Base-by-base conservation (phyloP, 2,113 vertebrate species). In the Pangasianodon gigas region DNA sequence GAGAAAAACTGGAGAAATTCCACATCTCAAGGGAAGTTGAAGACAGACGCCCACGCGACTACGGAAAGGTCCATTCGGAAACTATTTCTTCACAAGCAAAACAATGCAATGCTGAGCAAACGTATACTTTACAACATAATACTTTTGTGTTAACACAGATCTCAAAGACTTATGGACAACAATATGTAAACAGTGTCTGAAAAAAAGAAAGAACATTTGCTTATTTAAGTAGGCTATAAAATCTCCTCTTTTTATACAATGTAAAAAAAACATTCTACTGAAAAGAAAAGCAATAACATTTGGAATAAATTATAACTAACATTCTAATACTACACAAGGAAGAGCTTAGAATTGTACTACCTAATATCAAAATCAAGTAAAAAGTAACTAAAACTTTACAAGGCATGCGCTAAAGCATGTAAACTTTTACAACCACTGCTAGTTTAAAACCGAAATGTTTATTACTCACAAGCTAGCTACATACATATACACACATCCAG, bases 231-330 rank as follows among this genome's bases (percentile, higher is more conserved):
- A 83, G 16, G 51, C 32, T 90, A 91, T 81, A 62, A 90, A 52
- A 58, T 67, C 52, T 88, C 71, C 71, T 89, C 82, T 89, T 90
- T 88, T 88, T 89, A 52, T 48, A 93, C 90, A 91, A 93, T 88
- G 91, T 88, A 92, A 89, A 58, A 58, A 91, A 62, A 62, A 91
- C 92, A 96, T 94, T 94, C 89, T 93, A 88, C 88, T 91, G 85
- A 93, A 91, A 95, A 92, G 77, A 85, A 93, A 91, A 93, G 91
- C 82, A 93, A 93, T 93, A 93, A 91, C 93, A 92, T 94, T 84
- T 95, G 95, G 94, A 96, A 96, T 95, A 96, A 96, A 95, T 96
- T 94, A 95, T 93, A 94, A 93, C 93, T 90, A 92, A 86, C 88
- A 90, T 92, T 56, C 88, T 92, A 91, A 93, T 92, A 91, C 65